Evolutionary conservation across 2,797 vertebrate species (phyloP).

Genomic region (Enteromius treurensis): DNA sequence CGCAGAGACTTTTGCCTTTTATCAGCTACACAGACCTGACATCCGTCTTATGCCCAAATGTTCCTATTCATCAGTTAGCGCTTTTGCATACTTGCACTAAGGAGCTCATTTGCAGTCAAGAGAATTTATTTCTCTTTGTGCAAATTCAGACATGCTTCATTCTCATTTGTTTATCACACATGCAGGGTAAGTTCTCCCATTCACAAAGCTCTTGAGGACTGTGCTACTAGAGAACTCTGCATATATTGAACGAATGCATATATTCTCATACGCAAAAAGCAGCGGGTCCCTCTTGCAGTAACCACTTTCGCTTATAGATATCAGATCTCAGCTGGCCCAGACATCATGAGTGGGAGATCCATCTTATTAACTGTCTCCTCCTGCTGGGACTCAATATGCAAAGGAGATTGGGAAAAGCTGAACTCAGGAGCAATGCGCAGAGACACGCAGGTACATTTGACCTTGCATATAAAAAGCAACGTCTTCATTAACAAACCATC

Average conservation of each 20-base stretch:
- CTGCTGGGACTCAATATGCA: constrained; percentile 11
- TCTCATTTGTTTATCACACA: neutral
- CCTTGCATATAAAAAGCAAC: constrained; percentile 17
- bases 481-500: constrained; percentile 11
- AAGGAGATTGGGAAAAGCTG: neutral
- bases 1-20: constrained; percentile 17
- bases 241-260: neutral
- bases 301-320: neutral
- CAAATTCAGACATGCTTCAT: neutral
- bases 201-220: neutral
- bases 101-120: constrained; percentile 13
- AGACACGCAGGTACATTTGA: constrained; percentile 7
- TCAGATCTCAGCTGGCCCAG: neutral
- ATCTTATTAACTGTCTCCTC: constrained; percentile 12
- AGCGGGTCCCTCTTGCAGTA: neutral
- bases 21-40: constrained; percentile 31
- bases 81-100: constrained; percentile 9
- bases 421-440: neutral
- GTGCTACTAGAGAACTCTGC: neutral
- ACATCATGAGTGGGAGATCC: neutral
- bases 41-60: constrained; percentile 31
- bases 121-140: neutral
- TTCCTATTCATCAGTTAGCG: neutral
- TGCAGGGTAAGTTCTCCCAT: neutral
- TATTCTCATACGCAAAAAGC: neutral